phyloP scores from a whole-genome alignment of 1,140 invertebrate genomes.

The Arctopsyche grandis region DNA sequence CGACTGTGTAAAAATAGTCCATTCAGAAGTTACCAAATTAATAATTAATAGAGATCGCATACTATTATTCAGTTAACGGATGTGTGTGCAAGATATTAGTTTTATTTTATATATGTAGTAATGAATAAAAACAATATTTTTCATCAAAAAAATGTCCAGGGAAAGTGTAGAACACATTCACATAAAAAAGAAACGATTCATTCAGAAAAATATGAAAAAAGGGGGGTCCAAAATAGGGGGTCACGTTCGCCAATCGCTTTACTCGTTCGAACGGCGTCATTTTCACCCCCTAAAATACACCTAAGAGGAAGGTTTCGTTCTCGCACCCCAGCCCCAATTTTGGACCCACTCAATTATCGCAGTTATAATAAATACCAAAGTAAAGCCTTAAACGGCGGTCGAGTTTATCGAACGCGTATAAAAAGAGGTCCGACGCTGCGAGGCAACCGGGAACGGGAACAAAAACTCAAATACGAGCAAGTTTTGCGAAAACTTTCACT shows the following conservation, averaged over 20 bases:
- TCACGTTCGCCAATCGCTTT: neutral
- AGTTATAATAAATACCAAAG: conserved; percentile 23
- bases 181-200: too few species aligned
- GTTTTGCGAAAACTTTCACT: conserved; percentile 30
- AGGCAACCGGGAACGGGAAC: conserved; percentile 16
- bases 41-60: too few species aligned
- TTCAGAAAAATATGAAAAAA: too few species aligned
- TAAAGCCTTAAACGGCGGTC: conserved; percentile 15
- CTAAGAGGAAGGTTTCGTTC: neutral
- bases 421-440: neutral
- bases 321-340: neutral
- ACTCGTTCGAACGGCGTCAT: neutral
- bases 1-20: too few species aligned
- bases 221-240: too few species aligned
- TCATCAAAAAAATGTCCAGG: too few species aligned
- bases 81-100: too few species aligned
- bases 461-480: conserved; percentile 50
- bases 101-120: too few species aligned
- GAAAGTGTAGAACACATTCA: too few species aligned
- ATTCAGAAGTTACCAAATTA: too few species aligned
- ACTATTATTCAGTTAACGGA: too few species aligned
- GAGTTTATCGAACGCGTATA: conserved; percentile 28
- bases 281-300: neutral
- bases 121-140: too few species aligned
- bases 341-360: conserved; percentile 17